Percentiles rank a stretch among this genome's conserved stretches.
Conservation (phyloP, 2,888 invertebrate genomes). For the Trichogramma evanescens region DNA sequence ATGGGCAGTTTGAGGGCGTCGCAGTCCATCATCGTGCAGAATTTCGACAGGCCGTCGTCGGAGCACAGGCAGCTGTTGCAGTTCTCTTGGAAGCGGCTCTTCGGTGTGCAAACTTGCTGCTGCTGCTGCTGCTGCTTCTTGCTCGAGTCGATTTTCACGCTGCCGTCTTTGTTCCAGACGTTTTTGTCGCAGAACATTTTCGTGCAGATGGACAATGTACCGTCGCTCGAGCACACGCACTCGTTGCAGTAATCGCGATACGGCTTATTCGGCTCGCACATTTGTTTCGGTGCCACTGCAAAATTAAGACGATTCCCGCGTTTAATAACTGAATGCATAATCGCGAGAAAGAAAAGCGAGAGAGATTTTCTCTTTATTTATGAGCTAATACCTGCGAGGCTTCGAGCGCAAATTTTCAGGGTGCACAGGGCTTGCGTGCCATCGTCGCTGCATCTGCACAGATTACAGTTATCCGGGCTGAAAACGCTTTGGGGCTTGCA, state of each 20-base stretch:
- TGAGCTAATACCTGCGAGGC: no score
- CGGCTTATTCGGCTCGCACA: slow-evolving; percentile 11
- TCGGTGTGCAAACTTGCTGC: not conserved
- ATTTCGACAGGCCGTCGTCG: slow-evolving; percentile 30
- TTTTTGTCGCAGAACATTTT: not conserved
- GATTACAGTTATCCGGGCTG: slow-evolving; percentile 43
- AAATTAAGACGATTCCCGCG: no score
- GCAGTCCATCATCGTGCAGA: slow-evolving; percentile 24
- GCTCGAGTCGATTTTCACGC: not conserved
- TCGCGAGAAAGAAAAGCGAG: no score
- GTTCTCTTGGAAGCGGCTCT: slow-evolving; percentile 37
- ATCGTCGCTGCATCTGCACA: slow-evolving; percentile 51
- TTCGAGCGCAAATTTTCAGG: slow-evolving; percentile 27
- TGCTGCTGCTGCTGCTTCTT: not conserved
- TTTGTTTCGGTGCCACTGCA: not conserved
- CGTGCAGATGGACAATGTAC: slow-evolving; percentile 24
- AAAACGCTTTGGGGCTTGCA: not conserved
- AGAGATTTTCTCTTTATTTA: no score
- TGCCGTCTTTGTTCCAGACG: not conserved
- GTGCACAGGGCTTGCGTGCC: slow-evolving; percentile 51
- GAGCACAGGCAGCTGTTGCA: slow-evolving; percentile 55
- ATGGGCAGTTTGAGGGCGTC: not conserved
- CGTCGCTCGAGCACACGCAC: slow-evolving; percentile 54
- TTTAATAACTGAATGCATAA: no score
- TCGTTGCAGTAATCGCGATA: slow-evolving; percentile 51